phyloP scores from a whole-genome alignment of 2,888 invertebrate species.

The Cyclophora punctaria region DNA sequence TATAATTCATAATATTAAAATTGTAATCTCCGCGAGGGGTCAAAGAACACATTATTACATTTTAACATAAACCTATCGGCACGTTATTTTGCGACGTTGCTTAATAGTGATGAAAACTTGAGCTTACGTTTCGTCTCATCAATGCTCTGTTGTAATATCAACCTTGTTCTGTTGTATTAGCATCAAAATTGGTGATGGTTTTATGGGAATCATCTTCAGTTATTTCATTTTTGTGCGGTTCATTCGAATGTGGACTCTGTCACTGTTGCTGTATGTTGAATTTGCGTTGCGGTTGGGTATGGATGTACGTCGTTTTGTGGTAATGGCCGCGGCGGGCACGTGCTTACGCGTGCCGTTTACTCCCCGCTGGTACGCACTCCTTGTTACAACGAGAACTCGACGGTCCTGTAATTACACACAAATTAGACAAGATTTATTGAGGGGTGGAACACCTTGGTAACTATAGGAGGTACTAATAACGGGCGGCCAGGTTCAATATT shows the following conservation, averaged over 20 bases:
- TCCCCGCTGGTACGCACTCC: constrained; percentile 72
- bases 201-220: constrained; percentile 34
- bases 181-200: constrained; percentile 37
- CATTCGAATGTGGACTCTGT: constrained; percentile 21
- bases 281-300: constrained; percentile 17
- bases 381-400: constrained; percentile 68
- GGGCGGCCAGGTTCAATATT: constrained; percentile 68
- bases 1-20: constrained; percentile 45
- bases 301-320: constrained; percentile 26
- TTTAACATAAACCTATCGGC: constrained; percentile 59
- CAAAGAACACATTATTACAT: constrained; percentile 65
- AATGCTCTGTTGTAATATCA: constrained; percentile 34
- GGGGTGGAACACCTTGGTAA: constrained; percentile 74
- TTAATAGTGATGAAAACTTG: constrained; percentile 53
- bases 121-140: constrained; percentile 31
- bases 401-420: constrained; percentile 75
- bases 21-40: constrained; percentile 59
- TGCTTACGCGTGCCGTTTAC: constrained; percentile 69
- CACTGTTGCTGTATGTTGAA: background rate
- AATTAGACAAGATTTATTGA: constrained; percentile 75
- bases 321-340: constrained; percentile 35
- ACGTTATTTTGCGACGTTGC: constrained; percentile 52
- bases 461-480: constrained; percentile 71
- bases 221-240: constrained; percentile 12
- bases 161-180: constrained; percentile 41